phyloP scores from a whole-genome alignment of 2,113 vertebrate species.

The Cettia cetti region DNA sequence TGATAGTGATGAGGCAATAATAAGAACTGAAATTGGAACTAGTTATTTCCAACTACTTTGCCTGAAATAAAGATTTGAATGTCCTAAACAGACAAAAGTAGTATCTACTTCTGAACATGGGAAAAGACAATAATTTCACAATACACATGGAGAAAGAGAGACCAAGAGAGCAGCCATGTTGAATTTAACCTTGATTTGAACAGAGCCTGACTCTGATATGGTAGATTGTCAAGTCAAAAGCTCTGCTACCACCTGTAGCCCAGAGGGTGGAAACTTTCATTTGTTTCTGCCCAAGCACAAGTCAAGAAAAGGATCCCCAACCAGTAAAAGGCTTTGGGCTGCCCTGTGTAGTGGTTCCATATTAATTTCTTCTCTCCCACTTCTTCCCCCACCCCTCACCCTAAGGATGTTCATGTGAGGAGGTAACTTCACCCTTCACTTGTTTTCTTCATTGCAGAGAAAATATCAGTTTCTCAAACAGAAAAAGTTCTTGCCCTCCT shows the following conservation, averaged over 20 bases:
- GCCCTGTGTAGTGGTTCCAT: slow-evolving; percentile 15
- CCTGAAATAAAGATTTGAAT: not conserved
- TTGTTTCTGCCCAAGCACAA: not conserved
- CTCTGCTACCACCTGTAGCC: not conserved
- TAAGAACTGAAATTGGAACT: not conserved
- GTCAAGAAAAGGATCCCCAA: not conserved
- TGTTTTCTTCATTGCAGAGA: slow-evolving; percentile 45
- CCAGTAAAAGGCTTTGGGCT: not conserved
- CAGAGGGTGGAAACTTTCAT: not conserved
- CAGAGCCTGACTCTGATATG: not conserved
- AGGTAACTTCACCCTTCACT: slow-evolving; percentile 57
- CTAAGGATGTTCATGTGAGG: slow-evolving; percentile 29
- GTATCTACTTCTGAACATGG: not conserved
- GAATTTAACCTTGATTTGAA: slow-evolving; percentile 13
- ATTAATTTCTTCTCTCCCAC: not conserved
- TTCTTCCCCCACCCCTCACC: not conserved
- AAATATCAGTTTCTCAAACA: slow-evolving; percentile 15
- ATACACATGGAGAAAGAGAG: not conserved
- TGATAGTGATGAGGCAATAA: not conserved
- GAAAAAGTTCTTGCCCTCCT: not conserved
- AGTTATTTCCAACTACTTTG: not conserved
- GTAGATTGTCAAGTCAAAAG: not conserved
- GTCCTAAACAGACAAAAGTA: not conserved
- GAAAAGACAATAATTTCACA: not conserved
- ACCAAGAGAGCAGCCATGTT: not conserved